Evolutionary conservation across 2,797 vertebrate species (phyloP).

Genomic region (Myoxocephalus aenaeus): DNA sequence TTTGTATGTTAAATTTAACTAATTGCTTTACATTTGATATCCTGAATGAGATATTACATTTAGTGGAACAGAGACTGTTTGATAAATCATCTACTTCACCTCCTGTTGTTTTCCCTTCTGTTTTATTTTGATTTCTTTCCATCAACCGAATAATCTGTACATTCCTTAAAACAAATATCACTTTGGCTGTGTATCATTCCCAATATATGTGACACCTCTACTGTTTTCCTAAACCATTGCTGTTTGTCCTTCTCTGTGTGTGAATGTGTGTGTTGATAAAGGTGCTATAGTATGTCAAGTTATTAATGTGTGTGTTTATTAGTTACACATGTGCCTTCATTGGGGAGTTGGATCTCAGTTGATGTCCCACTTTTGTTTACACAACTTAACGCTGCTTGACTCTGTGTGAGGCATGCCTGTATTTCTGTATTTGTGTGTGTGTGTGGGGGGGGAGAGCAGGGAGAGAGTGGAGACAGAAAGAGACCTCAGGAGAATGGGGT

Average conservation of each 20-base stretch:
- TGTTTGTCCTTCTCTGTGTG: slow-evolving; percentile 20
- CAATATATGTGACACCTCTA: neutral
- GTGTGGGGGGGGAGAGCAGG: slow-evolving; percentile 25
- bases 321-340: slow-evolving; percentile 80
- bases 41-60: neutral
- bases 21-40: neutral
- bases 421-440: slow-evolving; percentile 40
- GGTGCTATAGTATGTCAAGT: slow-evolving; percentile 43
- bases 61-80: neutral
- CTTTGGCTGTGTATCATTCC: slow-evolving; percentile 6
- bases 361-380: slow-evolving; percentile 89
- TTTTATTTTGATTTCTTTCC: neutral
- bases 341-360: slow-evolving; percentile 82
- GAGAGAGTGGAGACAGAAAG: neutral
- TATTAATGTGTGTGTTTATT: slow-evolving; percentile 83
- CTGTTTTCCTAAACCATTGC: neutral
- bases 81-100: neutral
- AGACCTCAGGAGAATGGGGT: slow-evolving; percentile 85
- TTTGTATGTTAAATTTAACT: neutral
- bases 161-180: neutral
- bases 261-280: slow-evolving; percentile 42
- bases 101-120: neutral
- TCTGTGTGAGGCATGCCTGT: slow-evolving; percentile 76
- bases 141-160: neutral
- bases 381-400: slow-evolving; percentile 82